phyloP scores from a whole-genome alignment of 2,113 vertebrate species.

The Paradisaea rubra region DNA sequence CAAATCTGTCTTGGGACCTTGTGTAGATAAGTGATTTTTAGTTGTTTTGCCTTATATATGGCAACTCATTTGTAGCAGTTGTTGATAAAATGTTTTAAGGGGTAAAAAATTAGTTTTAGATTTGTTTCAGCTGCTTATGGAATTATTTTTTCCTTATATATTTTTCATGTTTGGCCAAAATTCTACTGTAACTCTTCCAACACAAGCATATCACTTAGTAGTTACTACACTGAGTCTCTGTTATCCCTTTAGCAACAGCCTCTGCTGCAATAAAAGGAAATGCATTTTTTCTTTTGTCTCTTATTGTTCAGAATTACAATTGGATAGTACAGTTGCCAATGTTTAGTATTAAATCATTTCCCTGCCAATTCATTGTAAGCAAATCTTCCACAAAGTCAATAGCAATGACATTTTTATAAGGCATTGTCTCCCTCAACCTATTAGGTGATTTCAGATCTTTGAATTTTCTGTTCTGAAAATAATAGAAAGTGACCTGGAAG shows the following conservation, averaged over 20 bases:
- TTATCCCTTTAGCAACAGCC: not conserved
- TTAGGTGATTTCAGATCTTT: slow-evolving; percentile 21
- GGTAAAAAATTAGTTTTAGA: not conserved
- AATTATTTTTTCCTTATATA: not conserved
- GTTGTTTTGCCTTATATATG: not conserved
- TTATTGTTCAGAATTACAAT: slow-evolving; percentile 16
- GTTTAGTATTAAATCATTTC: slow-evolving; percentile 54
- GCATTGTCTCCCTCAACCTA: not conserved
- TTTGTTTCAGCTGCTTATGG: not conserved
- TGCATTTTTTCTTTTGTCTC: not conserved
- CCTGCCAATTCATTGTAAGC: slow-evolving; percentile 50
- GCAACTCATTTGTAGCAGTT: not conserved
- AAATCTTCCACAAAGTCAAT: slow-evolving; percentile 55
- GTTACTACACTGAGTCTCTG: not conserved
- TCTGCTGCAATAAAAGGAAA: not conserved
- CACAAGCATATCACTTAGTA: not conserved
- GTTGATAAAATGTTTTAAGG: not conserved
- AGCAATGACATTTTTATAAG: slow-evolving; percentile 54
- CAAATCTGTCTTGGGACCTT: not conserved
- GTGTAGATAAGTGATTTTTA: not conserved
- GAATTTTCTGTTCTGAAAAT: not conserved
- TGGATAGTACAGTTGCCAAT: slow-evolving; percentile 26
- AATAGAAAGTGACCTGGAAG: not conserved
- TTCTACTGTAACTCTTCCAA: not conserved
- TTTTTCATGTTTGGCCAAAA: not conserved